phyloP scores from a whole-genome alignment of 2,797 vertebrate genomes.

The Myotis planiceps region DNA sequence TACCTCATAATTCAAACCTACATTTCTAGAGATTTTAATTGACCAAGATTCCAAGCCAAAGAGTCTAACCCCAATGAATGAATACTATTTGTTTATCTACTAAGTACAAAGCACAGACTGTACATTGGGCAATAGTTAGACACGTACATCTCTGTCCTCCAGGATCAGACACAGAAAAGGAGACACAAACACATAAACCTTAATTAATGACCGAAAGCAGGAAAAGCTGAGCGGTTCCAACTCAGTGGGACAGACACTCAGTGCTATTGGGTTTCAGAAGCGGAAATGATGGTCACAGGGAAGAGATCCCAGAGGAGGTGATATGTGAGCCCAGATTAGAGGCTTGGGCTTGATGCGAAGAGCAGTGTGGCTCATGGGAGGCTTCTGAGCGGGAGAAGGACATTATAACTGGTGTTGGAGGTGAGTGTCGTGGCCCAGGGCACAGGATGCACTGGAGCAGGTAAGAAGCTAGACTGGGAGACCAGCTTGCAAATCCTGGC shows the following conservation, averaged over 20 bases:
- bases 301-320: not conserved
- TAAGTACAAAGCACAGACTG: not conserved
- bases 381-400: not conserved
- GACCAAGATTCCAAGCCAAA: conserved; percentile 22
- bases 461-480: not conserved
- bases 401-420: not conserved
- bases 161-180: not conserved
- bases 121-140: not conserved
- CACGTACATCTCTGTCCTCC: not conserved
- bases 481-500: not conserved
- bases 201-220: not conserved
- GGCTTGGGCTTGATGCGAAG: not conserved
- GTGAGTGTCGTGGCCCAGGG: not conserved
- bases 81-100: conserved; percentile 5
- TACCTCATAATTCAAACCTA: conserved; percentile 33
- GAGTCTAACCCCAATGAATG: not conserved
- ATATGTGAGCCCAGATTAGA: not conserved
- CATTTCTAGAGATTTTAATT: conserved; percentile 38
- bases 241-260: not conserved
- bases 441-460: not conserved
- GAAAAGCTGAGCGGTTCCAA: not conserved
- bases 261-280: not conserved
- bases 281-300: not conserved
- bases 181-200: not conserved
- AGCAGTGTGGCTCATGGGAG: not conserved